Conservation (phyloP, 2,888 invertebrate genomes). For the Apotomis capreana region DNA sequence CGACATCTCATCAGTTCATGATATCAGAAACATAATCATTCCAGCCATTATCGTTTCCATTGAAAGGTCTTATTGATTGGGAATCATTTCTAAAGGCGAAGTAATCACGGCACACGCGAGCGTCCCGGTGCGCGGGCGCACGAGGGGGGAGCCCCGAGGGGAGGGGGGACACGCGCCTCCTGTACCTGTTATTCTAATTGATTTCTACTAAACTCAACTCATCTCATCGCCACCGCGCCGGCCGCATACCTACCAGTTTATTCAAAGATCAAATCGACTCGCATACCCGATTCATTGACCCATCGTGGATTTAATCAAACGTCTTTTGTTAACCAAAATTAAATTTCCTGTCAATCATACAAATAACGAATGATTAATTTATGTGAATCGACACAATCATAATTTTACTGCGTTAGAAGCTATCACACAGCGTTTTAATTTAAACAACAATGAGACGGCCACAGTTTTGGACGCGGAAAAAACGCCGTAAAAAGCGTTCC, state of each 20-base stretch:
- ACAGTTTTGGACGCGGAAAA: slow-evolving; percentile 45
- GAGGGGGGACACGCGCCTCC: slow-evolving; percentile 26
- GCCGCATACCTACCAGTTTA: slow-evolving; percentile 37
- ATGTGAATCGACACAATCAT: slow-evolving; percentile 43
- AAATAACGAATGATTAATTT: slow-evolving; percentile 43
- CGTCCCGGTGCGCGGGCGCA: slow-evolving; percentile 16
- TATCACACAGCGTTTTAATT: slow-evolving; percentile 43
- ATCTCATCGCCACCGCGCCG: slow-evolving; percentile 31
- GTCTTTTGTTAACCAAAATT: slow-evolving; percentile 42
- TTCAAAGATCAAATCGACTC: slow-evolving; percentile 37
- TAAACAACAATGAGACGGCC: slow-evolving; percentile 42
- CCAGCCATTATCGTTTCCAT: slow-evolving; percentile 33
- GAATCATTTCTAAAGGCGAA: slow-evolving; percentile 37
- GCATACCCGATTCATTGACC: slow-evolving; percentile 39
- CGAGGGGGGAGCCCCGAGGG: neutral
- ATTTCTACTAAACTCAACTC: slow-evolving; percentile 39
- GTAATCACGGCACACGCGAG: slow-evolving; percentile 26
- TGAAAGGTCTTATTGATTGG: slow-evolving; percentile 40
- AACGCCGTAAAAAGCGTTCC: slow-evolving; percentile 55
- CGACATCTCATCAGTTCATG: slow-evolving; percentile 33
- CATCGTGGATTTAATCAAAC: slow-evolving; percentile 42
- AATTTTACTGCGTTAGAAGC: slow-evolving; percentile 40
- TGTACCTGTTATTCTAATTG: slow-evolving; percentile 41
- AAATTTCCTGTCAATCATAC: slow-evolving; percentile 43
- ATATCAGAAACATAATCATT: slow-evolving; percentile 36